Percentiles rank a stretch among this genome's conserved stretches.
These are phyloP conservation scores for Melanostigma gelatinosum DNA, from an alignment of 2,113 vertebrate species.

Conservation along the genomic window DNA sequence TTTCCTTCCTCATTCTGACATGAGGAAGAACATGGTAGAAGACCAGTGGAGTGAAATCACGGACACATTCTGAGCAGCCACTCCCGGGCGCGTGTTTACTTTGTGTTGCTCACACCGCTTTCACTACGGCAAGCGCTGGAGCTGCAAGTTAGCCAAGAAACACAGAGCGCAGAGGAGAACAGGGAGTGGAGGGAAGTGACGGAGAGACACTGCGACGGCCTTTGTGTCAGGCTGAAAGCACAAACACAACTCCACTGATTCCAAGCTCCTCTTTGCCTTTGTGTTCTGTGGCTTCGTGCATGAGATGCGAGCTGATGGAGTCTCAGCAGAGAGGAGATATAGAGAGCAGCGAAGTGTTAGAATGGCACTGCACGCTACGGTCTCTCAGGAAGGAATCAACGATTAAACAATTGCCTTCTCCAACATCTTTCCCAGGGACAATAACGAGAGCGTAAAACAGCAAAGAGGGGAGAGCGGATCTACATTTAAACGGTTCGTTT, in stretches of 20 bases:
- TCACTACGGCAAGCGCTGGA: background rate
- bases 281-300: conserved; percentile 43
- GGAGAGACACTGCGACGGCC: conserved; percentile 31
- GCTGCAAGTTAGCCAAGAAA: conserved; percentile 7
- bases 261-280: conserved; percentile 8
- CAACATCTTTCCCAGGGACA: background rate
- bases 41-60: background rate
- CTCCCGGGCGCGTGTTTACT: background rate
- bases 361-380: background rate
- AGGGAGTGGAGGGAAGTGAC: conserved; percentile 19
- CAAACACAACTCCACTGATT: conserved; percentile 31
- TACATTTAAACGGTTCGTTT: background rate
- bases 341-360: conserved; percentile 12
- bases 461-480: background rate
- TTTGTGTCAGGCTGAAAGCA: conserved; percentile 47
- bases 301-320: conserved; percentile 43
- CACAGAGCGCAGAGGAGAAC: background rate
- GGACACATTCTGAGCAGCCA: background rate
- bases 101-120: background rate
- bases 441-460: background rate
- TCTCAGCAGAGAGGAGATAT: conserved; percentile 4
- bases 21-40: background rate
- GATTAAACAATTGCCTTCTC: background rate
- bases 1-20: conserved; percentile 7
- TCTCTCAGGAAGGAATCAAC: conserved; percentile 1